Evolutionary conservation across 2,888 invertebrate species (phyloP).

Genomic region (Drosophila kambysellisi): DNA sequence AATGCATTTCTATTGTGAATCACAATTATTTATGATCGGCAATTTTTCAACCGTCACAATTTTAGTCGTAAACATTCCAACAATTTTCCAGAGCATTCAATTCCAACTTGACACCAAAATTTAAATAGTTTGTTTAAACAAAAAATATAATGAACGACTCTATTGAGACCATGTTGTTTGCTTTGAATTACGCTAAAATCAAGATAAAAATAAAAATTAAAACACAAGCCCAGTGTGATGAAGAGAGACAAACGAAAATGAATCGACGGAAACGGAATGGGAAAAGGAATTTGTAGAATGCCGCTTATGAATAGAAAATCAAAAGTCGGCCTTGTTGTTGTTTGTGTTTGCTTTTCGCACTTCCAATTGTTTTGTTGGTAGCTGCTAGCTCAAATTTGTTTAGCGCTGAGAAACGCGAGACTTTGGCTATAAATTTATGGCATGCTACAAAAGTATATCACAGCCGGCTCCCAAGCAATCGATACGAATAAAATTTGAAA

Average conservation of each 20-base stretch:
- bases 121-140: conserved; percentile 7
- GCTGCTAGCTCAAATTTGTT: conserved; percentile 48
- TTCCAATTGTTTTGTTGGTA: conserved; percentile 26
- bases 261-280: conserved; percentile 12
- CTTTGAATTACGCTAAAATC: conserved; percentile 28
- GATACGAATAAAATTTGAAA: conserved; percentile 11
- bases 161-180: neutral
- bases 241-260: conserved; percentile 29
- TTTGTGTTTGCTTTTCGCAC: conserved; percentile 59
- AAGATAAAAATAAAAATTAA: conserved; percentile 20
- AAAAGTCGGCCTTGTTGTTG: conserved; percentile 40
- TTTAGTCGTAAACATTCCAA: neutral
- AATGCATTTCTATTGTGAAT: neutral
- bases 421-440: conserved; percentile 36
- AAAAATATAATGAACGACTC: conserved; percentile 22
- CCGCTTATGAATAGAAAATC: conserved; percentile 49
- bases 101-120: neutral
- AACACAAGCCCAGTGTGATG: conserved; percentile 25
- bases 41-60: neutral
- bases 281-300: conserved; percentile 29
- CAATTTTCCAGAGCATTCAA: conserved; percentile 3
- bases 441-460: conserved; percentile 35
- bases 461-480: conserved; percentile 40
- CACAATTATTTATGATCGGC: conserved; percentile 1
- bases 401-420: conserved; percentile 25